Percentiles rank a stretch among this genome's conserved stretches.
These are phyloP conservation scores for Hydractinia symbiolongicarpus DNA, from an alignment of 30 jellyfish, hydroid and myxozoan species.

Conservation along the genomic window DNA sequence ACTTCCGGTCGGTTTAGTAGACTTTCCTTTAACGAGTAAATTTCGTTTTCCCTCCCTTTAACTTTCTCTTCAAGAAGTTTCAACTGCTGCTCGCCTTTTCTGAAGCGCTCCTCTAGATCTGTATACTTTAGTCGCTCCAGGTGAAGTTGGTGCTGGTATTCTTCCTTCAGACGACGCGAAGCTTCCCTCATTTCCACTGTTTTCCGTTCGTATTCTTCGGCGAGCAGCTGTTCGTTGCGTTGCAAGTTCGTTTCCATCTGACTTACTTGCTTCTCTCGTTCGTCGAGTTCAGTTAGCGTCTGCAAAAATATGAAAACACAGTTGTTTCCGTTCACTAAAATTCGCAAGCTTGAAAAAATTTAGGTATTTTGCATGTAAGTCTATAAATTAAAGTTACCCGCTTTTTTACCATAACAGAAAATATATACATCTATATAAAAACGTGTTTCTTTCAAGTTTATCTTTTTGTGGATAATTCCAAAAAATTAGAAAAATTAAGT, in stretches of 20 bases:
- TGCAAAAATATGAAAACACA: background rate
- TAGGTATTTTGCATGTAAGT: no score
- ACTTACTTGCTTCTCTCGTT: constrained; percentile 68
- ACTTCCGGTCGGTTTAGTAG: constrained; percentile 66
- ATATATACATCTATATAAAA: no score
- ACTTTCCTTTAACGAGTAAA: constrained; percentile 45
- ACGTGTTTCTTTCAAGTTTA: no score
- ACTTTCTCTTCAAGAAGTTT: constrained; percentile 48
- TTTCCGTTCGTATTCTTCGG: constrained; percentile 51
- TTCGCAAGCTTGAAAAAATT: no score
- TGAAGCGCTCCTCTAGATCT: constrained; percentile 33
- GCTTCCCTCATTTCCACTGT: constrained; percentile 72
- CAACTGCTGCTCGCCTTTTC: constrained; percentile 39
- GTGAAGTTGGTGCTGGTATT: constrained; percentile 71
- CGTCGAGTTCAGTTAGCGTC: constrained; percentile 64
- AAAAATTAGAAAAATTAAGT: no score
- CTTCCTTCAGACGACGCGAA: constrained; percentile 76
- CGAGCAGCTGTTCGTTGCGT: constrained; percentile 22
- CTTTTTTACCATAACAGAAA: no score
- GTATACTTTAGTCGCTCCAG: constrained; percentile 39
- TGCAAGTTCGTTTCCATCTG: constrained; percentile 51
- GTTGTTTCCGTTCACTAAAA: no score
- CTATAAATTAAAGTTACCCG: no score
- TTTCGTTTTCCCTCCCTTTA: constrained; percentile 70
- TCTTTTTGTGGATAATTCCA: no score